Base-by-base conservation (phyloP, 2,113 vertebrate species). In the Antechinus stuartii region DNA sequence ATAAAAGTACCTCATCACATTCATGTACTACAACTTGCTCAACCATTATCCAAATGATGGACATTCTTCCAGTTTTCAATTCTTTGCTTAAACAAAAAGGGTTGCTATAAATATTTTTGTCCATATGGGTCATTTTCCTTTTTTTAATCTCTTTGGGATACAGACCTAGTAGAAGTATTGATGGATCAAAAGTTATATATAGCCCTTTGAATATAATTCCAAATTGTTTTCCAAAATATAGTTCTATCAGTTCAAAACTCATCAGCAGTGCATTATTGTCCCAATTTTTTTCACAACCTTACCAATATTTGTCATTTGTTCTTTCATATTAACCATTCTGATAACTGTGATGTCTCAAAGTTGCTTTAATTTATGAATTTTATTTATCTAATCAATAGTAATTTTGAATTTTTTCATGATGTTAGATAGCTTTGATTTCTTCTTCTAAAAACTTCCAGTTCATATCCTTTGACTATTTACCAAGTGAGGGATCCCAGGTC, bases 401-500 rank as follows among this genome's bases (percentile, higher is more conserved):
- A 68, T 76, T 76, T 76, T 42, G 35, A 76, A 26, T 14, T n/a
- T 76, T 76, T 61, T 35, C 11, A 35, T 35, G 12, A 35, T 3
- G 35, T 35, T 14, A n/a, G 12, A 42, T n/a, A 76, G 14, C 16
- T 76, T 19, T 68, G 12, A 16, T n/a, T 76, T 68, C 61, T 12
- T 57, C 56, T 68, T 68, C 56, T 57, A 9, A 61, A 42, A 76
- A 76, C 10, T n/a, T 35, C 35, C 68, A 22, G 0, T 76, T 68
- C 11, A 76, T n/a, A 16, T 35, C 61, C 68, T n/a, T 76, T 42
- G 35, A 76, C 16, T 35, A 76, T 76, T 76, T n/a, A 76, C n/a
- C 16, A 76, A 76, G 30, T 76, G 16, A 35, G 35, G 12, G 91
- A 97, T 97, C 96, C 49, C 94, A 89, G 91, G 90, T 92, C 96